These are phyloP conservation scores for Acrocyrtus sp. DNA, from an alignment of 2,888 invertebrate species.

Conservation along the genomic window DNA sequence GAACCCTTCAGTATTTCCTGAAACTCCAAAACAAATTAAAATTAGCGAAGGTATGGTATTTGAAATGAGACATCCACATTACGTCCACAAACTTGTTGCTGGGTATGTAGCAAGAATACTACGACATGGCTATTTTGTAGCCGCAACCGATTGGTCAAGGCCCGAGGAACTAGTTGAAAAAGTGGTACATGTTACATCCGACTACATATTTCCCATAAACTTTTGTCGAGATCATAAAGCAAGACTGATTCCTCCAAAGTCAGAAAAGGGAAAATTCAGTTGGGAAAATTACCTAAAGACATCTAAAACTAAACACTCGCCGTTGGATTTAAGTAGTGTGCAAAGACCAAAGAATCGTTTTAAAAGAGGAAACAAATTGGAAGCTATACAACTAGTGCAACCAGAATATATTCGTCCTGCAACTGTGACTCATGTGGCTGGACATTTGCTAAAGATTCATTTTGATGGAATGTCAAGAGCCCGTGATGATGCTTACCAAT, in stretches of 20 bases:
- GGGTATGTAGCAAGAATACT: constrained; percentile 23
- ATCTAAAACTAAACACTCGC: neutral
- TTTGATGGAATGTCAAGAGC: constrained; percentile 12
- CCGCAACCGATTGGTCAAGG: constrained; percentile 25
- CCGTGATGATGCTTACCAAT: constrained; percentile 5
- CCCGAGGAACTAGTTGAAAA: neutral
- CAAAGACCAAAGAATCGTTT: constrained; percentile 3
- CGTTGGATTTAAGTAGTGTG: neutral
- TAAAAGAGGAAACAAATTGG: constrained; percentile 34
- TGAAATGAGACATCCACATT: constrained; percentile 41
- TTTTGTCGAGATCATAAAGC: constrained; percentile 12
- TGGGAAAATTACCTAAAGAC: neutral
- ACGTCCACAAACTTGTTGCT: constrained; percentile 11
- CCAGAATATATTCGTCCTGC: constrained; percentile 27
- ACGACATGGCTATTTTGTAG: constrained; percentile 42
- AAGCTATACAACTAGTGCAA: constrained; percentile 2
- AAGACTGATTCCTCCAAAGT: neutral
- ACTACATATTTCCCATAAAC: constrained; percentile 8
- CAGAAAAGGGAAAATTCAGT: neutral
- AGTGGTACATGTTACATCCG: constrained; percentile 8
- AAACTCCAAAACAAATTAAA: neutral
- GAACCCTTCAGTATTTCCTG: neutral
- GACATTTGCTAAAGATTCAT: constrained; percentile 16
- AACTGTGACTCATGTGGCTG: constrained; percentile 17
- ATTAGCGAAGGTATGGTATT: constrained; percentile 21